These are phyloP conservation scores for Notocelia uddmanniana DNA, from an alignment of 2,888 invertebrate species.

Conservation along the genomic window DNA sequence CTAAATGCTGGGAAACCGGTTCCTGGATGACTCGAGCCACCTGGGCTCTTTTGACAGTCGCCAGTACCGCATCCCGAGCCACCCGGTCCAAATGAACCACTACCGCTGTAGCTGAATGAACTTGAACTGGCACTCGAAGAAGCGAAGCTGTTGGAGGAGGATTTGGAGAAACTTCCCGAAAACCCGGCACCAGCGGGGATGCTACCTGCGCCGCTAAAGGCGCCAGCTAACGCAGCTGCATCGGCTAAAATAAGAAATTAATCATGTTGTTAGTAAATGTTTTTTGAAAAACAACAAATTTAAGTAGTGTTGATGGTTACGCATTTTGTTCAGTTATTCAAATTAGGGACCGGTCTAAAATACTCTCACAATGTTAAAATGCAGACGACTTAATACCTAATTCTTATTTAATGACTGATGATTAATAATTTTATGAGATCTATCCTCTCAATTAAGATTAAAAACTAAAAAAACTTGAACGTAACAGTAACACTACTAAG, in stretches of 20 bases:
- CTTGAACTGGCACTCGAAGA: conserved; percentile 77
- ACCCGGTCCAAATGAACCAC: conserved; percentile 51
- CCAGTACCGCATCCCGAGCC: conserved; percentile 52
- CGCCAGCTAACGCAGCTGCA: conserved; percentile 65
- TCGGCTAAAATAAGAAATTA: conserved; percentile 62
- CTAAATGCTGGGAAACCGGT: conserved; percentile 44
- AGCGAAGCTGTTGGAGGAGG: conserved; percentile 75
- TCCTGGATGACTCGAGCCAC: conserved; percentile 30
- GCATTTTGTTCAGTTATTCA: conserved; percentile 14
- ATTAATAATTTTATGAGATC: too few relatives aligned
- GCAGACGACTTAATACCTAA: conserved; percentile 17
- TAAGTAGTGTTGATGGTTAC: too few relatives aligned
- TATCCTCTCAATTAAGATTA: not conserved
- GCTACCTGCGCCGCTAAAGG: conserved; percentile 59
- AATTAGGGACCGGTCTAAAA: conserved; percentile 12
- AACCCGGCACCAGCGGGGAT: conserved; percentile 65
- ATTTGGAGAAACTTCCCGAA: conserved; percentile 79
- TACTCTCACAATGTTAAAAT: conserved; percentile 1
- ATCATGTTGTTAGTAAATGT: conserved; percentile 9
- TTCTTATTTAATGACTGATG: not conserved
- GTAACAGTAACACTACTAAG: conserved; percentile 14
- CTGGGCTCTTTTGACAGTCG: conserved; percentile 47
- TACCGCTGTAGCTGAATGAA: conserved; percentile 70
- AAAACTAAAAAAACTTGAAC: conserved; percentile 20
- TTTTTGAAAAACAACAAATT: not conserved